Conservation (phyloP, 2,113 vertebrate genomes). For the Ochotona princeps region DNA sequence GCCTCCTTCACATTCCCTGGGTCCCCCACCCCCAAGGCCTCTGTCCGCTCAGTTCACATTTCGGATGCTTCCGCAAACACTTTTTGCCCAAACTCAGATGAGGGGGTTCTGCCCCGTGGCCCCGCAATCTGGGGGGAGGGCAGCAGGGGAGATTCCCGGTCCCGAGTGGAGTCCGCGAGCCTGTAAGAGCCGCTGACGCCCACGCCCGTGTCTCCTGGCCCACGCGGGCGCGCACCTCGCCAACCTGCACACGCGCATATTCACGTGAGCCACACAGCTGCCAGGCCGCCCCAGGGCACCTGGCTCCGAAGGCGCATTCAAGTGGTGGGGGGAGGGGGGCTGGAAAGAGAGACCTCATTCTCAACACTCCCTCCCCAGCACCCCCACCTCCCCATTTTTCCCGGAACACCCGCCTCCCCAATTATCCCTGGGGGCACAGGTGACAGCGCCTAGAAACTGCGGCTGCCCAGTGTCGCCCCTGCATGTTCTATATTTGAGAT, state of each 20-base stretch:
- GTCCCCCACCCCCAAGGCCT: not conserved
- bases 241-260: conserved; percentile 53
- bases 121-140: too few species aligned
- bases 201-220: conserved; percentile 16
- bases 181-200: not conserved
- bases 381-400: not conserved
- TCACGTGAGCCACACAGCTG: conserved; percentile 71
- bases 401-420: not conserved
- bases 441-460: not conserved
- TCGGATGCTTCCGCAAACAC: too few species aligned
- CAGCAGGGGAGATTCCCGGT: not conserved
- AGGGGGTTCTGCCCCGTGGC: too few species aligned
- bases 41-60: too few species aligned
- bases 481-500: conserved; percentile 50
- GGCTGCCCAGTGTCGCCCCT: conserved; percentile 22
- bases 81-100: too few species aligned
- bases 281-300: conserved; percentile 64
- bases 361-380: too few species aligned
- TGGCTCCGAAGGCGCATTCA: conserved; percentile 60
- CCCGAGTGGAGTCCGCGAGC: not conserved
- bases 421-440: conserved; percentile 58
- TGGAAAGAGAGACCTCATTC: not conserved
- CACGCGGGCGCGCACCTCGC: not conserved
- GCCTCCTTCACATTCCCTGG: too few species aligned
- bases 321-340: conserved; percentile 19